Percentiles rank a stretch among this genome's conserved stretches.
Evolutionary conservation across 2,113 vertebrate genomes (phyloP).

Genomic region (Crocuta crocuta): DNA sequence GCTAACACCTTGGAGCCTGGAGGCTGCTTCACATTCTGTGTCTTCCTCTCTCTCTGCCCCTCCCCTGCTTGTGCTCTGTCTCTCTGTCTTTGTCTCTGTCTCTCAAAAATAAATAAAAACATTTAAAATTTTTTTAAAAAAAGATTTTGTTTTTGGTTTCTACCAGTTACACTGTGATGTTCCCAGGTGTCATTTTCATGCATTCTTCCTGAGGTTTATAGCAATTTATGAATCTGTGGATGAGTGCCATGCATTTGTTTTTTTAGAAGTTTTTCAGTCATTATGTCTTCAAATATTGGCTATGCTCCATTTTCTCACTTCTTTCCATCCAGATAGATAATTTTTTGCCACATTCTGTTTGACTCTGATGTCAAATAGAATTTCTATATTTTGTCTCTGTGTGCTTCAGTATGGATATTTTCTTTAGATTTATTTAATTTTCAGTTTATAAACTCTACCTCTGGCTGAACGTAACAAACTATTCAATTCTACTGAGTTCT

Average conservation of each 20-base stretch:
- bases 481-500: slow-evolving; percentile 15
- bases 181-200: neutral
- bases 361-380: neutral
- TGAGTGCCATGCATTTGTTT: neutral
- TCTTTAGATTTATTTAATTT: slow-evolving; percentile 35
- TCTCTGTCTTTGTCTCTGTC: too few relatives aligned
- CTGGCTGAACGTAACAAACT: neutral
- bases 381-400: neutral
- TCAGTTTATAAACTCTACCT: slow-evolving; percentile 14
- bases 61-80: too few relatives aligned
- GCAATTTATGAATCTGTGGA: neutral
- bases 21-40: too few relatives aligned
- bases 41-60: too few relatives aligned
- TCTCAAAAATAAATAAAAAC: too few relatives aligned
- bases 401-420: neutral
- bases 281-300: slow-evolving; percentile 15
- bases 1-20: too few relatives aligned
- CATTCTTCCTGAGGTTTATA: neutral
- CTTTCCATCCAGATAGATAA: neutral
- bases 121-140: too few relatives aligned
- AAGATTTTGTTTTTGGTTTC: slow-evolving; percentile 1
- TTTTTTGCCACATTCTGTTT: neutral
- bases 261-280: neutral
- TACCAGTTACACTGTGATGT: neutral
- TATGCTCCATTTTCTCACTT: neutral